Base-by-base conservation (phyloP, 2,888 invertebrate genomes). In the Gastracanthus pulcherrimus region DNA sequence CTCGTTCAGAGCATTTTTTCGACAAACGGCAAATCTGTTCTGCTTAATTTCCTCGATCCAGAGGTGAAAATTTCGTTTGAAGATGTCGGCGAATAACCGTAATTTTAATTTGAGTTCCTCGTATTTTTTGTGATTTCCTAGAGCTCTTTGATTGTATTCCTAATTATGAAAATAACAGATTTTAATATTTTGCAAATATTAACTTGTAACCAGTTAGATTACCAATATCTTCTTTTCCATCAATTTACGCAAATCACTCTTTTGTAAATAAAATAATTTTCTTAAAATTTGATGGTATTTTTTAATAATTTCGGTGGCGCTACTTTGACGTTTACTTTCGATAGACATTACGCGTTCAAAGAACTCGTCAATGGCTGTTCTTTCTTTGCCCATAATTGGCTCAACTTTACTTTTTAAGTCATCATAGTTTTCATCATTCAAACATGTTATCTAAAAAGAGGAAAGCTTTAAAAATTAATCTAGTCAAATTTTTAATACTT, bases 151-250 rank as follows among this genome's bases (percentile, higher is more conserved):
- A 72, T 87, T 86, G 41, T 85, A 86, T 23, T 84, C 82, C 87
- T 87, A 41, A 23, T 58, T 48, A 13, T 34, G 60, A 11, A 60
- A 36, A 48, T 13, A 45, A 66, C n/a, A 16, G 9, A 66, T 6
- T 76, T 60, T 41, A 62, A 58, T 6, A 16, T 26, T 48, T 13
- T 7, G 2, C 38, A 26, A 31, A 13, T 23, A 29, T 16, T 48
- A 26, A 51, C 7, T 64, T n/a, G 16, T 16, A 9, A 2, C 23
- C 29, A 19, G 41, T 23, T 29, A 34, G 5, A 13, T 41, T 82
- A 86, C 86, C 82, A 71, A 36, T 80, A 87, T 86, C 77, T 85
- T 82, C 13, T 83, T 79, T 64, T 86, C 86, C 62, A 86, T 48
- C 31, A 82, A 78, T 5, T 38, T 31, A 71, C 85, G 76, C 48